Evolutionary conservation across 2,113 vertebrate genomes (phyloP).

Genomic region (Crotalus helleri): DNA sequence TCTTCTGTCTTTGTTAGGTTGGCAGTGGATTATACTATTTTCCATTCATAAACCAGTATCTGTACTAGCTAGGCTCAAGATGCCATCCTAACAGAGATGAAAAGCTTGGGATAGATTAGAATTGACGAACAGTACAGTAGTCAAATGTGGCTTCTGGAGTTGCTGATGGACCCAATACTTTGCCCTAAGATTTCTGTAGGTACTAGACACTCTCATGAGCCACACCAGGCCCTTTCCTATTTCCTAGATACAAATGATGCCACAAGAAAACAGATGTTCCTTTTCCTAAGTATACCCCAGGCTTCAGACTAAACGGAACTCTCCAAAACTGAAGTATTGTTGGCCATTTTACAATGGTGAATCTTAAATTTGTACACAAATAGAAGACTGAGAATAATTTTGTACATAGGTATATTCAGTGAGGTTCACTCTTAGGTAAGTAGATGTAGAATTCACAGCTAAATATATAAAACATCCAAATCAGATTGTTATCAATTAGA

Average conservation of each 20-base stretch:
- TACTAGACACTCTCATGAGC: neutral
- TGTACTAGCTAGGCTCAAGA: neutral
- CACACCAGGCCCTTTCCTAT: neutral
- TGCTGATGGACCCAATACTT: neutral
- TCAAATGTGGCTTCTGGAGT: neutral
- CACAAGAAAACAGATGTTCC: neutral
- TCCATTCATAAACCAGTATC: neutral
- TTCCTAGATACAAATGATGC: neutral
- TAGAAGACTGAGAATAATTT: neutral
- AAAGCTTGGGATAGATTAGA: neutral
- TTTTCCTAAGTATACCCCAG: neutral
- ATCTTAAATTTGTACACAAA: neutral
- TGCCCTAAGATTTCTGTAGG: neutral
- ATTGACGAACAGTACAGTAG: neutral
- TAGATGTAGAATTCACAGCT: neutral
- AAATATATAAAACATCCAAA: neutral
- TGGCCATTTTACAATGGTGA: neutral
- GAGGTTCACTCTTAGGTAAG: neutral
- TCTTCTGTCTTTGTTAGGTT: neutral
- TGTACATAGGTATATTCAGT: neutral
- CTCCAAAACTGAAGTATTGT: neutral
- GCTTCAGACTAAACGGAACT: neutral
- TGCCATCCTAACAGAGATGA: neutral
- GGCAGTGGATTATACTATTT: neutral
- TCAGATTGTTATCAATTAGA: neutral